Conservation (phyloP, 1,140 invertebrate genomes). For the Sweltsa coloradensis region DNA sequence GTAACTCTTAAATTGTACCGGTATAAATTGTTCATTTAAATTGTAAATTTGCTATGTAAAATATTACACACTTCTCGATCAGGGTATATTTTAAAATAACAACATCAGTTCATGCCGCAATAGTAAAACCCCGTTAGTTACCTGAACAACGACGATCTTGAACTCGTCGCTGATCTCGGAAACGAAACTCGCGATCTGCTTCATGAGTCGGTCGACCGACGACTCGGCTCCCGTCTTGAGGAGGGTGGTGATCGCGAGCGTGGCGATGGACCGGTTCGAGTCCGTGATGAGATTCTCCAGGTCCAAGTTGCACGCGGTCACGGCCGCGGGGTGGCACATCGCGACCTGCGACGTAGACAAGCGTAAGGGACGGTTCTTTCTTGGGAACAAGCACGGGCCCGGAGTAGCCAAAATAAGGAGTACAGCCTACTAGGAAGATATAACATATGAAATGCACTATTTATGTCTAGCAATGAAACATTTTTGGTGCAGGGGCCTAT, state of each 20-base stretch:
- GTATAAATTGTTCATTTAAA: too few relatives aligned
- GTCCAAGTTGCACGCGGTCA: conserved; percentile 95
- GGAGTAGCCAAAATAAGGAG: too few relatives aligned
- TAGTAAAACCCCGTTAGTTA: conserved; percentile 23
- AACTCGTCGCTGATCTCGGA: conserved; percentile 99
- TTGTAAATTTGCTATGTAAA: too few relatives aligned
- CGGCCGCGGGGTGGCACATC: conserved; percentile 83
- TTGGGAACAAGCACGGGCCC: too few relatives aligned
- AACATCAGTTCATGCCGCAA: neutral
- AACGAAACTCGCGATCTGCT: conserved; percentile 95
- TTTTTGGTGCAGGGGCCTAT: too few relatives aligned
- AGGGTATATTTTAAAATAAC: neutral
- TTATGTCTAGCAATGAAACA: too few relatives aligned
- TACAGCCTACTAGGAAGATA: too few relatives aligned
- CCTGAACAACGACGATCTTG: conserved; percentile 94
- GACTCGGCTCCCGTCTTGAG: conserved; percentile 95
- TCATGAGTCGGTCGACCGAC: conserved; percentile 95
- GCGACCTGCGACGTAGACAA: conserved; percentile 51
- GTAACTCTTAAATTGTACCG: too few relatives aligned
- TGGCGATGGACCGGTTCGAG: conserved; percentile 93
- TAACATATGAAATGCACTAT: too few relatives aligned
- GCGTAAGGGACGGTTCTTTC: too few relatives aligned
- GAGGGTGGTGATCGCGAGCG: conserved; percentile 93
- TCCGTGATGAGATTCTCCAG: conserved; percentile 96
- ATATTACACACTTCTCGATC: too few relatives aligned